Percentiles rank a stretch among this genome's conserved stretches.
These are phyloP conservation scores for Euschistus heros DNA, from an alignment of 1,140 invertebrate genomes.

Conservation along the genomic window DNA sequence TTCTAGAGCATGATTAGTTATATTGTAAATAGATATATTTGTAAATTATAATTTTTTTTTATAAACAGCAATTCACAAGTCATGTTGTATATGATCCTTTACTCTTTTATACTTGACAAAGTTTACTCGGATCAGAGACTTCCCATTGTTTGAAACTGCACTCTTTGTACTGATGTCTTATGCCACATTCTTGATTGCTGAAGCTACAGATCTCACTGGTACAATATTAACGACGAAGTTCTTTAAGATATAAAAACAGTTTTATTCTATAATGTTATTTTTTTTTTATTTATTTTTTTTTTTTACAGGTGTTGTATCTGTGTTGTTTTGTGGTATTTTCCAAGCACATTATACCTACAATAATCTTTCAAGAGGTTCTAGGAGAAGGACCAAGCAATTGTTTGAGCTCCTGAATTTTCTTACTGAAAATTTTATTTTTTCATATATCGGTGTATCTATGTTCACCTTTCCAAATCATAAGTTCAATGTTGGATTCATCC, in stretches of 20 bases:
- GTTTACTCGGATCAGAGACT: slow-evolving; percentile 87
- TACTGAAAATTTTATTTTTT: slow-evolving; percentile 98
- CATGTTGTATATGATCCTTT: slow-evolving; percentile 34
- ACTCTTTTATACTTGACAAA: slow-evolving; percentile 67
- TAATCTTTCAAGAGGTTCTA: slow-evolving; percentile 81
- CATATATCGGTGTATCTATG: slow-evolving; percentile 97
- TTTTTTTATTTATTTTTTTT: not conserved
- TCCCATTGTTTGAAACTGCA: slow-evolving; percentile 90
- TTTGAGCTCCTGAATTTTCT: slow-evolving; percentile 95
- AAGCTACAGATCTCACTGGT: slow-evolving; percentile 90
- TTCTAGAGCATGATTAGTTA: too few relatives aligned
- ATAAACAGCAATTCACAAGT: too few relatives aligned
- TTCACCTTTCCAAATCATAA: slow-evolving; percentile 94
- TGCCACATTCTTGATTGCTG: slow-evolving; percentile 90
- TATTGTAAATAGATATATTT: too few relatives aligned
- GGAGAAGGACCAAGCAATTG: slow-evolving; percentile 83
- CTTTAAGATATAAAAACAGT: not conserved
- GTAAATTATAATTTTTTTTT: too few relatives aligned
- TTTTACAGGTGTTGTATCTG: slow-evolving; percentile 82
- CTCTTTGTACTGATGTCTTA: slow-evolving; percentile 97
- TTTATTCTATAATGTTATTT: not conserved
- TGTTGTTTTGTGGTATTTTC: slow-evolving; percentile 96
- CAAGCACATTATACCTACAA: slow-evolving; percentile 99
- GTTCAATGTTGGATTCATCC: slow-evolving; percentile 85
- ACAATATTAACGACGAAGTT: slow-evolving; percentile 29